Base-by-base conservation (phyloP, 2,113 vertebrate species). In the Oxyura jamaicensis region DNA sequence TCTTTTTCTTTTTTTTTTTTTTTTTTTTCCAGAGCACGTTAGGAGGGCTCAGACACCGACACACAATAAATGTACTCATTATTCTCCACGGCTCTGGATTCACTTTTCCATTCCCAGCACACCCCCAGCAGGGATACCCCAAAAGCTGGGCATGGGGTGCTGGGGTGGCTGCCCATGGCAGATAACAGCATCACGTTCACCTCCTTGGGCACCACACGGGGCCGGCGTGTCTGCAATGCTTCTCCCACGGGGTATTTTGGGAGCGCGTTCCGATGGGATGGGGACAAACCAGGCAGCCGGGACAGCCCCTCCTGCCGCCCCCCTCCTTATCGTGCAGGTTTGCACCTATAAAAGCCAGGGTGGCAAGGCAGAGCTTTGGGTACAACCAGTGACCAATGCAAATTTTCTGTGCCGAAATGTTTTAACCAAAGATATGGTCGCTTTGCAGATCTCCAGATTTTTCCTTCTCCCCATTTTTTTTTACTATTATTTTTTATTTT, bases 251-350 rank as follows among this genome's bases (percentile, higher is more conserved):
- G 39, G 53, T 63, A 73, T 94, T 97, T 97, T 58, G 44, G 83
- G 90, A 94, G 96, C 86, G 86, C 91, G 91, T 97, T 97, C 97
- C 97, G 83, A 20, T 84, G 10, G 6, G 86, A 25, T 8, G 31
- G 63, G 88, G 36, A 66, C 25, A 29, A 59, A 67, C 53, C 55
- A 77, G 31, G 60, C 7, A 8, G 26, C 8, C 4, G 5, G 62
- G 36, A 26, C 41, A 36, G 20, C 39, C 50, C 62, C 23, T 42
- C 33, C 18, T 23, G 18, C 44, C 31, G 4, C 11, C 23, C 48
- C n/a, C 41, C 26, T 46, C 48, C 39, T 48, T 44, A 44, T 20
- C 76, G 5, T 16, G 26, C 39, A 41, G 39, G 36, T 63, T 19
- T 63, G 62, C 7, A 29, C 42, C 19, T 69, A 16, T 13, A 53